Evolutionary conservation across 2,888 invertebrate species (phyloP).

Genomic region (Pterobdella sp.): DNA sequence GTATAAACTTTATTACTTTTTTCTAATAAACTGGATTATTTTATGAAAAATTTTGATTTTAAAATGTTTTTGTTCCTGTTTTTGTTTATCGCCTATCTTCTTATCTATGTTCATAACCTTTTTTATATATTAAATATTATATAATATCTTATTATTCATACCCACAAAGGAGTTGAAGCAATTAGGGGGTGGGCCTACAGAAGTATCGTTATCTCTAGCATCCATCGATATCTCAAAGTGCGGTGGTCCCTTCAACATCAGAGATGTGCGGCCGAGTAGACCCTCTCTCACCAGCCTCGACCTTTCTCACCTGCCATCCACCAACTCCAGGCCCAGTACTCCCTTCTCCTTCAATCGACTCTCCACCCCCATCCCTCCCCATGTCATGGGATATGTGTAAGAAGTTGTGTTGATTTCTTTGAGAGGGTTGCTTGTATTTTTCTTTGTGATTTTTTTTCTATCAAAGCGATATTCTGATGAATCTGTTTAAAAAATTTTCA

Average conservation of each 20-base stretch:
- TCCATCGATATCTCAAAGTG: conserved; percentile 1
- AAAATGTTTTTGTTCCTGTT: too few species aligned
- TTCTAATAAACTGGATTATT: too few species aligned
- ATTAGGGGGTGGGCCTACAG: neutral
- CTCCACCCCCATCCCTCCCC: conserved; percentile 40
- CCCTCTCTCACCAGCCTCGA: conserved; percentile 31
- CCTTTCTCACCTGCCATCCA: conserved; percentile 38
- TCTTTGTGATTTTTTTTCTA: neutral
- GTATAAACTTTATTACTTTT: too few species aligned
- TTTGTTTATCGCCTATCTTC: too few species aligned
- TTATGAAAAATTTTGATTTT: too few species aligned
- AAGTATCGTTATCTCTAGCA: neutral
- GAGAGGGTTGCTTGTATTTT: neutral
- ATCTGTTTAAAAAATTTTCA: too few species aligned
- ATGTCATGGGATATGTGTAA: conserved; percentile 20
- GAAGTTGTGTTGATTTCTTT: neutral
- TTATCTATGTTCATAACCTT: too few species aligned
- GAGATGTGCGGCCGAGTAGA: neutral
- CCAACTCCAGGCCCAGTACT: conserved; percentile 45
- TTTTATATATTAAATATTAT: too few species aligned
- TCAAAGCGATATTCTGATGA: too few species aligned
- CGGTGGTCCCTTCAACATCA: conserved; percentile 1
- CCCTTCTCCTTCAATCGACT: conserved; percentile 40
- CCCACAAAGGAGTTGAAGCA: conserved; percentile 12
- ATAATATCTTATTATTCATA: too few species aligned